Evolutionary conservation across 1,140 invertebrate genomes (phyloP), one percentile per base, ranked within the genome.

Genomic region (Drosophila sp.): DNA sequence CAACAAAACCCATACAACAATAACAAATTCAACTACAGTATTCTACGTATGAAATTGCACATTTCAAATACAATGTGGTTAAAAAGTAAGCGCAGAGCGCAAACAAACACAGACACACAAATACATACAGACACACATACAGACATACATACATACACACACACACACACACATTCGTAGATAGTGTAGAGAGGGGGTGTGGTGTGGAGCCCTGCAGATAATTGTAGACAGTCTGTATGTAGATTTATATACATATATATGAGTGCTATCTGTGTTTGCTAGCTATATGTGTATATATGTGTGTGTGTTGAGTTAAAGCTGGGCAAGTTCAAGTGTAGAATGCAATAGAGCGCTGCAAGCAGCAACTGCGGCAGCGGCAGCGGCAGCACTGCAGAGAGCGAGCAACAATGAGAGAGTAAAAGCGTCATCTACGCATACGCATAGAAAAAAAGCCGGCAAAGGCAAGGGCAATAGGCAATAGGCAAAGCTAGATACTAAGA

Each of bases 241-340:
- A 9, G 18, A 36, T n/a, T 8, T 18, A 27, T 13, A 34, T 13
- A 9, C 16, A 18, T 34, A 45, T 46, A 21, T 46, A n/a, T 18
- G 57, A 58, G 58, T 46, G n/a, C 38, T 71, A 43, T 18, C 54
- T 65, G 40, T 16, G 29, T 34, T 3, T 61, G 38, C 32, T 9
- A 58, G 27, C 21, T 65, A 21, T 63, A 34, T 69, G 41, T 58
- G 16, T 72, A 25, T 61, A 25, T 61, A n/a, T 25, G 46, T 38
- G 62, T 72, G 66, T 78, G 54, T 59, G 76, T 66, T 64, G 65
- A 86, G 81, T 80, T 77, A 76, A 78, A 71, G 78, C 71, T 82
- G 70, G 62, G 84, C 83, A 89, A 89, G 83, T 89, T 89, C 83
- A 89, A 89, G 83, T 89, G 83, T 89, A 89, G 80, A 89, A 89